These are phyloP conservation scores for Pelagia noctiluca DNA, from an alignment of 30 jellyfish, hydroid and myxozoan species.

Conservation along the genomic window DNA sequence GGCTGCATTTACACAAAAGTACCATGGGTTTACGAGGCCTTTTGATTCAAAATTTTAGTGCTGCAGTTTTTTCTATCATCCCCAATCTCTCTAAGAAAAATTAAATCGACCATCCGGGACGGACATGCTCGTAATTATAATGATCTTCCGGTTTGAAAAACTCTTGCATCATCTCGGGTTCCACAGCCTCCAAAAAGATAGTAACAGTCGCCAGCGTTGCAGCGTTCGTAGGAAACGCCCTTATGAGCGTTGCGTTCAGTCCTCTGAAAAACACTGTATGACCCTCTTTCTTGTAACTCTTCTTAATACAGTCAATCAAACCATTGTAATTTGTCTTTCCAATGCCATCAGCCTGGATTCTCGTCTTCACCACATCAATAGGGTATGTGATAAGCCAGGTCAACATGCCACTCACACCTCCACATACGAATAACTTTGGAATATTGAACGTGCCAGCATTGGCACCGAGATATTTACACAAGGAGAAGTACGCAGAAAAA, in stretches of 20 bases:
- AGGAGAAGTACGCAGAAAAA: slow-evolving; percentile 60
- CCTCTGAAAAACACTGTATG: slow-evolving; percentile 76
- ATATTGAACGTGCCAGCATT: slow-evolving; percentile 39
- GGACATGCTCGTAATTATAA: slow-evolving; percentile 54
- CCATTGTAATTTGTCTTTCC: slow-evolving; percentile 60
- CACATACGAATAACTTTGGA: slow-evolving; percentile 68
- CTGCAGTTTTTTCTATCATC: too few species aligned
- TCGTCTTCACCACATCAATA: slow-evolving; percentile 86
- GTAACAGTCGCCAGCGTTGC: slow-evolving; percentile 87
- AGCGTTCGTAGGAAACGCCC: slow-evolving; percentile 96
- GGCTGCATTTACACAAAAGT: too few species aligned
- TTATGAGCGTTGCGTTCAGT: slow-evolving; percentile 65
- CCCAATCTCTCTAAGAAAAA: background rate
- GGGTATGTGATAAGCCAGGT: slow-evolving; percentile 87
- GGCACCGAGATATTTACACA: slow-evolving; percentile 57
- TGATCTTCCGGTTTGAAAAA: slow-evolving; percentile 43
- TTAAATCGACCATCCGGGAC: slow-evolving; percentile 37
- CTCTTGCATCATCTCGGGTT: slow-evolving; percentile 49
- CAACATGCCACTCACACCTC: slow-evolving; percentile 84
- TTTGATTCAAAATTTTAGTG: too few species aligned
- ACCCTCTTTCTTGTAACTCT: slow-evolving; percentile 74
- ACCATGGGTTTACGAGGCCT: too few species aligned
- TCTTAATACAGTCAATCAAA: slow-evolving; percentile 47
- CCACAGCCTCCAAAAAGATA: slow-evolving; percentile 38
- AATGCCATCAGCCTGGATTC: slow-evolving; percentile 87